Evolutionary conservation across 2,888 invertebrate genomes (phyloP).

Genomic region (Epicampocera succincta): DNA sequence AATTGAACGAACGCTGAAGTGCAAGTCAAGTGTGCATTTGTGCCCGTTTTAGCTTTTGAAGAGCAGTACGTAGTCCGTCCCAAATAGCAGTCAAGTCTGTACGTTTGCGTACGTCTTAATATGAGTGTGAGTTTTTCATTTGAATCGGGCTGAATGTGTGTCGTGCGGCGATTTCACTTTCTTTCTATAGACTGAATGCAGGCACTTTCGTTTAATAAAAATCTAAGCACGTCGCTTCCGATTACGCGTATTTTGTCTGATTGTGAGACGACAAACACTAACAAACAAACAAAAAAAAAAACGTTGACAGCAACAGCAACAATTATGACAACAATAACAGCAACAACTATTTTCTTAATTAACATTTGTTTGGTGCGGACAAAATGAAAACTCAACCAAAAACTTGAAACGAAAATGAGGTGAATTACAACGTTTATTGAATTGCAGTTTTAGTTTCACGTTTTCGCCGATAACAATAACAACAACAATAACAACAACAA

Average conservation of each 20-base stretch:
- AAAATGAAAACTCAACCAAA: slow-evolving; percentile 9
- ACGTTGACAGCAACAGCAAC: slow-evolving; percentile 35
- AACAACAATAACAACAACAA: neutral
- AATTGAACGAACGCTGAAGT: slow-evolving; percentile 20
- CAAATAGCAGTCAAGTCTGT: slow-evolving; percentile 10
- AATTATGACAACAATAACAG: slow-evolving; percentile 19
- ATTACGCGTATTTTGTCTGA: slow-evolving; percentile 65
- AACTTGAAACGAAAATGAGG: too few species aligned
- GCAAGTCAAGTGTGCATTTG: slow-evolving; percentile 42
- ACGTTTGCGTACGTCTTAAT: neutral
- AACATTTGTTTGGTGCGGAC: slow-evolving; percentile 24
- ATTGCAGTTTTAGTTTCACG: neutral
- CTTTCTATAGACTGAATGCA: slow-evolving; percentile 41
- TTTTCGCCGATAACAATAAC: neutral
- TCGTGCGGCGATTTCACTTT: slow-evolving; percentile 64
- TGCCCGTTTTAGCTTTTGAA: slow-evolving; percentile 41
- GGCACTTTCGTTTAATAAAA: slow-evolving; percentile 66
- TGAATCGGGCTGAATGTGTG: neutral
- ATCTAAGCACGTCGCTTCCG: slow-evolving; percentile 69
- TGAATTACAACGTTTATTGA: slow-evolving; percentile 32
- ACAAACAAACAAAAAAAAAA: slow-evolving; percentile 5
- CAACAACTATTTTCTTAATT: slow-evolving; percentile 45
- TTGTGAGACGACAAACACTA: slow-evolving; percentile 31
- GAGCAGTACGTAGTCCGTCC: neutral
- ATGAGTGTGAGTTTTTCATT: neutral